Percentiles rank a stretch among this genome's conserved stretches.
phyloP scores from a whole-genome alignment of 2,113 vertebrate species.

The Xenopus laevis region DNA sequence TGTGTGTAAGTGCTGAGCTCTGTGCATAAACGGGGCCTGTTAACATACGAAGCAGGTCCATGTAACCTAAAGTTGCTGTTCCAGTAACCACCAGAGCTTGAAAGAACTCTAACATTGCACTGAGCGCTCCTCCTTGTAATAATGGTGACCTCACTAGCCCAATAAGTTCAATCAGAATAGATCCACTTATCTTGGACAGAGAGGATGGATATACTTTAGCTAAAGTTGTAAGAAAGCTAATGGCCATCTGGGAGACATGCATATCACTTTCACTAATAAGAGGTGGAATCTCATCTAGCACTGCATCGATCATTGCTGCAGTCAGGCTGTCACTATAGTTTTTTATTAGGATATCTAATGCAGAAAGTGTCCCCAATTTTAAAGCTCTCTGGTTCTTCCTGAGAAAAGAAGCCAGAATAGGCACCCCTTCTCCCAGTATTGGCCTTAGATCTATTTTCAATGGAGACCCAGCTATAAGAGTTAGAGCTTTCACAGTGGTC shows the following conservation, averaged over 20 bases:
- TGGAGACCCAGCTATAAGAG: slow-evolving; percentile 90
- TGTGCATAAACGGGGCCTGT: slow-evolving; percentile 95
- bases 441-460: slow-evolving; percentile 92
- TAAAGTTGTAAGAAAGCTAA: slow-evolving; percentile 94
- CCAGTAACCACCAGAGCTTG: slow-evolving; percentile 91
- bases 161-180: slow-evolving; percentile 93
- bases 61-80: slow-evolving; percentile 88
- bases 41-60: slow-evolving; percentile 95
- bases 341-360: slow-evolving; percentile 91
- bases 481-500: slow-evolving; percentile 92
- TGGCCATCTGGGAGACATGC: slow-evolving; percentile 98
- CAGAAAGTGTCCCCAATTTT: slow-evolving; percentile 91
- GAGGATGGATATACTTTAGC: slow-evolving; percentile 95
- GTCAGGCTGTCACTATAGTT: slow-evolving; percentile 73
- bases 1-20: slow-evolving; percentile 89
- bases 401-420: slow-evolving; percentile 95
- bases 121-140: slow-evolving; percentile 92
- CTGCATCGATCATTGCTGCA: slow-evolving; percentile 94
- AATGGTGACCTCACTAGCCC: slow-evolving; percentile 89
- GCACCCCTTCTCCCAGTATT: slow-evolving; percentile 88
- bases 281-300: slow-evolving; percentile 92
- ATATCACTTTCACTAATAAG: slow-evolving; percentile 98
- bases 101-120: slow-evolving; percentile 97
- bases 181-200: slow-evolving; percentile 89
- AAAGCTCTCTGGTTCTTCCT: slow-evolving; percentile 95